Evolutionary conservation across 2,888 invertebrate species (phyloP), one percentile per base, ranked within the genome.

Genomic region (Abrostola triplasia): DNA sequence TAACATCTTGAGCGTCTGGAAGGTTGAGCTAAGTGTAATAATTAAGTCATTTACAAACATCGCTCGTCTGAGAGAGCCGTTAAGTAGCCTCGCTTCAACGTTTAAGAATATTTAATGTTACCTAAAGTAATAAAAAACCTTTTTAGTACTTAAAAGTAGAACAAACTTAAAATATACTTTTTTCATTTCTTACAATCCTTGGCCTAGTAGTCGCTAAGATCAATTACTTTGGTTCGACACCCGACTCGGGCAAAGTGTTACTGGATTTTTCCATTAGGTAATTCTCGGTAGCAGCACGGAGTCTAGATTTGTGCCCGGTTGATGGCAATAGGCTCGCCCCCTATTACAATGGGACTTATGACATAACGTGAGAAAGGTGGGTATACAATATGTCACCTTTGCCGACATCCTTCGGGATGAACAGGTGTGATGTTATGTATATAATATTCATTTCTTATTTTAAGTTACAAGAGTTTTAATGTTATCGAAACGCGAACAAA

Each of bases 41-140:
- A 9, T 24, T 24, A 72, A 59, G 24, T 38, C 49, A 57, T 70
- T 73, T 70, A 59, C 57, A 57, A 70, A 54, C 70, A 40, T 72
- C 75, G 50, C 65, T 60, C 58, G 51, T 64, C 59, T 47, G 49
- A 7, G 44, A 40, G 38, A 38, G 44, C 41, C 24, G 52, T 51
- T 60, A 56, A 60, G 42, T 58, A 47, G 48, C 44, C 55, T 38
- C 70, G 24, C 10, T 40, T 55, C 36, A 55, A 67, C 49, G 49
- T 73, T 59, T 38, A 55, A 61, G 57, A 71, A 74, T 69, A 50
- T 58, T 71, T 49, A 65, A 70, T 38, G 57, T 73, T 54, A 38
- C 53, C 47, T 5, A 35, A 51, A 68, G 11, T 12, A 54, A 42
- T 35, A 47, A 59, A 75, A 65, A 55, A 49, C 36, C 24, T 58